phyloP scores from a whole-genome alignment of 2,113 vertebrate genomes.

The Pao palembangensis region DNA sequence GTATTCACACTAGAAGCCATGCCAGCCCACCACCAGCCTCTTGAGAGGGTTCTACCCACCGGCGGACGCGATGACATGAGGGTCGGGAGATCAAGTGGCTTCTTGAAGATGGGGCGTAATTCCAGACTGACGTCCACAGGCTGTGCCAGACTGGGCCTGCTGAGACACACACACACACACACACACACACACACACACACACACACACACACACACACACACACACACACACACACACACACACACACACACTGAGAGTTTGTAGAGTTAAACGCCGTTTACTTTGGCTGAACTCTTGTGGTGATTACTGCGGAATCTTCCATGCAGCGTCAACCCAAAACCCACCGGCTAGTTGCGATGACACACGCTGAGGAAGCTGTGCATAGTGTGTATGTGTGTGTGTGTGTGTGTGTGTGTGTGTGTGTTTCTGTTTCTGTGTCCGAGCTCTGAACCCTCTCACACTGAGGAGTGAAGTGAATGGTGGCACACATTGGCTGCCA shows the following conservation, averaged over 20 bases:
- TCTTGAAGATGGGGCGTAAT: constrained; percentile 37
- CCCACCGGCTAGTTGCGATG: constrained; percentile 51
- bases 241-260: constrained; percentile 6
- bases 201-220: constrained; percentile 11
- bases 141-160: constrained; percentile 21
- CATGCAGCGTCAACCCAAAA: constrained; percentile 37
- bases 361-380: constrained; percentile 50
- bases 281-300: constrained; percentile 31
- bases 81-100: constrained; percentile 56
- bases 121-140: constrained; percentile 42
- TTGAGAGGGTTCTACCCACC: constrained; percentile 48
- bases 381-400: constrained; percentile 8
- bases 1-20: constrained; percentile 35
- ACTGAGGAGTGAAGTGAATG: constrained; percentile 40
- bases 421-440: constrained; percentile 29
- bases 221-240: constrained; percentile 9
- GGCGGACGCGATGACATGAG: constrained; percentile 34
- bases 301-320: constrained; percentile 32
- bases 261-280: constrained; percentile 29
- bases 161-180: constrained; percentile 18
- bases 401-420: constrained; percentile 5
- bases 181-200: constrained; percentile 2
- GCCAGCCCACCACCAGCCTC: constrained; percentile 41
- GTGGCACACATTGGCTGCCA: constrained; percentile 49
- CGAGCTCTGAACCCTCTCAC: constrained; percentile 38